Evolutionary conservation across 92 coral and sea anemone species (phyloP).

Genomic region (Scolanthus callimorphus): DNA sequence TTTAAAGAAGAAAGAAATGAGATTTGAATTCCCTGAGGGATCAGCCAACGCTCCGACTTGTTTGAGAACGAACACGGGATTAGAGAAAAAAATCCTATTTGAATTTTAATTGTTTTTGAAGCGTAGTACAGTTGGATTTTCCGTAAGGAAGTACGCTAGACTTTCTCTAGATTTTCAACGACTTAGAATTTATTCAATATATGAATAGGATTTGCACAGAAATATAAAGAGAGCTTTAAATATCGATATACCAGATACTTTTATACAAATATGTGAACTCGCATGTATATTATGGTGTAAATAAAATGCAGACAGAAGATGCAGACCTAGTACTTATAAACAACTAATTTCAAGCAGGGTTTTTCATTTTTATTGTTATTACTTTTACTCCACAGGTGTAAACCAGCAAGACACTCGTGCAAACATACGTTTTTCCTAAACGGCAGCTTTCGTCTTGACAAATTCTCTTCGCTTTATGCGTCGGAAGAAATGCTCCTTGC

Average conservation of each 20-base stretch:
- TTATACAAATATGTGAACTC: constrained; percentile 1
- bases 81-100: constrained; percentile 13
- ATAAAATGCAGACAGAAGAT: not conserved
- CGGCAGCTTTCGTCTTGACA: no score
- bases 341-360: no score
- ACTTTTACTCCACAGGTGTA: no score
- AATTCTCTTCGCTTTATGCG: no score
- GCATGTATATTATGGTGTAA: not conserved
- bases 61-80: no score
- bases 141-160: not conserved
- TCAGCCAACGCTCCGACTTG: no score
- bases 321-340: not conserved
- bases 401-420: no score
- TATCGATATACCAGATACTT: not conserved
- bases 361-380: no score
- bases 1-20: no score
- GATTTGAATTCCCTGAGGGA: no score
- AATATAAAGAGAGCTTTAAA: not conserved
- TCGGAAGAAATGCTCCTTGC: no score
- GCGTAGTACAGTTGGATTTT: not conserved
- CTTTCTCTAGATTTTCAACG: not conserved
- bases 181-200: not conserved
- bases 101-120: not conserved
- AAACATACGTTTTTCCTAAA: no score
- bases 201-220: not conserved